These are phyloP conservation scores for Cabera pusaria DNA, from an alignment of 2,888 invertebrate species.

Conservation along the genomic window DNA sequence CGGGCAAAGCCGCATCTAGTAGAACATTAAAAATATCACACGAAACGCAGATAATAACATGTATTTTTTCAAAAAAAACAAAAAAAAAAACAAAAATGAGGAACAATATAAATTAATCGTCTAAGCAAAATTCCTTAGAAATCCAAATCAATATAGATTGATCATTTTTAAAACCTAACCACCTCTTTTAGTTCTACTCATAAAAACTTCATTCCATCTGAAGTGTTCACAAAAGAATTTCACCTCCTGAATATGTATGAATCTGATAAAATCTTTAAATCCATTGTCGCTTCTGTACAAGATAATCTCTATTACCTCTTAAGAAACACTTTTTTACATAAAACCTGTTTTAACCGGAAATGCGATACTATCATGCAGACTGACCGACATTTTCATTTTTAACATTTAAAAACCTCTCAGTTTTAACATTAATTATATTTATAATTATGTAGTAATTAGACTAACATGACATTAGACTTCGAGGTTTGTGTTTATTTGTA, in stretches of 20 bases:
- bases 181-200: too few species aligned
- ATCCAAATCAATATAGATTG: too few species aligned
- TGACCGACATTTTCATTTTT: conserved; percentile 58
- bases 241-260: conserved; percentile 21
- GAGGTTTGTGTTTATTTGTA: not conserved
- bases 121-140: too few species aligned
- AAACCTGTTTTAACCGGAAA: conserved; percentile 69
- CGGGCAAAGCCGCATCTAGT: too few species aligned
- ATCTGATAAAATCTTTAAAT: conserved; percentile 26
- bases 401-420: conserved; percentile 20
- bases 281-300: conserved; percentile 35
- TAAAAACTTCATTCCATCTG: too few species aligned
- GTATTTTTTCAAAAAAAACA: too few species aligned
- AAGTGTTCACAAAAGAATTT: not conserved
- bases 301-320: conserved; percentile 53
- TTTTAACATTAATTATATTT: conserved; percentile 23
- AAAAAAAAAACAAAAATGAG: too few species aligned
- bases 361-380: conserved; percentile 69
- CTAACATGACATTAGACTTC: conserved; percentile 41
- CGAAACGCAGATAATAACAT: too few species aligned
- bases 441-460: conserved; percentile 46
- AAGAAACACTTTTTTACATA: conserved; percentile 64
- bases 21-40: too few species aligned
- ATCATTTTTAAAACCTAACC: too few species aligned
- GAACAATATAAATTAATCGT: too few species aligned